Evolutionary conservation across 2,797 vertebrate species (phyloP).

Genomic region (Esox masquinongy): DNA sequence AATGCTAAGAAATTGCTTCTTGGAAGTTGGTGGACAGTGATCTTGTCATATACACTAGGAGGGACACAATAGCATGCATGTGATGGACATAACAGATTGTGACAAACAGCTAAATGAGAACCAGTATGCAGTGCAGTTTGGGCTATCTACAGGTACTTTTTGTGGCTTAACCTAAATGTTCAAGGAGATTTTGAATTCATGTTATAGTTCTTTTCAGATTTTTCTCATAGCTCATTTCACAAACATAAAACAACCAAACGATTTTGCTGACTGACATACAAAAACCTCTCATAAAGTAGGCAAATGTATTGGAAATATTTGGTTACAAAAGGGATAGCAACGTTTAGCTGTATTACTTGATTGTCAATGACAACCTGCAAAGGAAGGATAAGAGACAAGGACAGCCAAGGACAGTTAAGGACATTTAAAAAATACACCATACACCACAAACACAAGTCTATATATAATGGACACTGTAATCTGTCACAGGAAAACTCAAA

Average conservation of each 20-base stretch:
- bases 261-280: background rate
- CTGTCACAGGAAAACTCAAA: background rate
- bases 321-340: background rate
- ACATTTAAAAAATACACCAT: background rate
- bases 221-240: background rate
- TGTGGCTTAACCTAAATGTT: background rate
- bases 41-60: background rate
- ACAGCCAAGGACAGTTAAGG: no score
- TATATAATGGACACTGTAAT: conserved; percentile 2
- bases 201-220: background rate
- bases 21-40: background rate
- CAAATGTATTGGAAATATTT: background rate
- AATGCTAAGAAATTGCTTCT: background rate
- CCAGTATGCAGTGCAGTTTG: background rate
- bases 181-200: background rate
- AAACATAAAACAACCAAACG: background rate
- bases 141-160: background rate
- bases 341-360: background rate
- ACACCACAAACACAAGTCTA: conserved; percentile 15
- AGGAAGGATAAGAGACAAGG: background rate
- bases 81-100: background rate
- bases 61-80: background rate
- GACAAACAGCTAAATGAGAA: background rate
- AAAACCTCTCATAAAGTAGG: background rate
- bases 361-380: background rate